Base-by-base conservation (phyloP, 2,113 vertebrate species). In the Numida meleagris region DNA sequence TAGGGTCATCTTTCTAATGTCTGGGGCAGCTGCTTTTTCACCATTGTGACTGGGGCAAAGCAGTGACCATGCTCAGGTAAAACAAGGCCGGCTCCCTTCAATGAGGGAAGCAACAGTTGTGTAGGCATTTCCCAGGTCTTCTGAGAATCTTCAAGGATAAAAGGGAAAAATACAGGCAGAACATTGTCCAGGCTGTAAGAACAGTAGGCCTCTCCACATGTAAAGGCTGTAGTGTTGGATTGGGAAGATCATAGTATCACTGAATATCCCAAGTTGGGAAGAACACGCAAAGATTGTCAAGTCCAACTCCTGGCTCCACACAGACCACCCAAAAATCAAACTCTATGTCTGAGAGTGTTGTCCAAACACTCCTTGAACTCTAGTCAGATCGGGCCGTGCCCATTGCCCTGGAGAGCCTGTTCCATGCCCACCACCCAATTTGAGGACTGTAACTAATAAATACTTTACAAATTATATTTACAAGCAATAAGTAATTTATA, bases 51-150 rank as follows among this genome's bases (percentile, higher is more conserved):
- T 1, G 66, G 45, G 48, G 50, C 59, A 33, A 15, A 15, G 50
- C 57, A 34, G 13, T 66, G 53, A 51, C 9, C 58, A 45, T 12
- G 3, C 8, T 84, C 45, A 38, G n/a, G 36, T 57, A 25, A 4
- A 46, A 40, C 66, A 53, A 13, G 19, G 31, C 40, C 43, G 57
- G 68, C 38, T 83, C 19, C 23, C 17, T 1, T 4, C 6, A 67
- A 31, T 0, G 0, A 24, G 10, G 48, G 16, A 82, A 82, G n/a
- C 0, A 0, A 42, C 14, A 17, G 42, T 46, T 78, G 12, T 19
- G 29, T 8, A 45, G 2, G 0, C 36, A 34, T 70, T 86, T 82
- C 82, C 42, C 59, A 77, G 24, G 16, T 81, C 20, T 88, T 38
- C 61, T 63, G 42, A 81, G 67, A 40, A 12, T 63, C 38, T 88